Evolutionary conservation across 37 sponge, comb jelly and placozoan species (phyloP), one percentile per base, ranked within the genome.

Genomic region (Diacarnus erythraeanus): DNA sequence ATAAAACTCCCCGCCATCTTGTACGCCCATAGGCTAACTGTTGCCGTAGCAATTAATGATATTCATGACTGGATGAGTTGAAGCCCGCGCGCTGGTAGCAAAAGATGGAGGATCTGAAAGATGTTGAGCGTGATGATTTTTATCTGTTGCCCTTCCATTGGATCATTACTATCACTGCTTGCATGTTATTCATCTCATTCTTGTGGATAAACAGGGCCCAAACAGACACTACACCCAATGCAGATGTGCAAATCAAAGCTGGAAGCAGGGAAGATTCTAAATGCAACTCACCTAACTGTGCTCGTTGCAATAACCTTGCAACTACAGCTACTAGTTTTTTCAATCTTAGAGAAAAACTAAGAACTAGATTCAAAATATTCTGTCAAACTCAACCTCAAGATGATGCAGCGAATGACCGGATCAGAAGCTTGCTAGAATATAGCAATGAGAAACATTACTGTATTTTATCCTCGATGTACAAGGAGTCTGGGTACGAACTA

Each of bases 401-500:
- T 63, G 64, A 15, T 6, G 31, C 8, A 23, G 25, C 42, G 6
- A 20, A 41, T n/a, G 31, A 74, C 9, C 64, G 76, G 44, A 25
- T 83, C 17, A 17, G 64, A 37, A 41, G 25, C n/a, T 26, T 40
- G n/a, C 56, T 83, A 9, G 22, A 66, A 1, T 76, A 69, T 43
- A n/a, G 41, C 6, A 56, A 37, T n/a, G 18, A 36, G 23, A 83
- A 67, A 36, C 2, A n/a, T 10, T 40, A 75, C n/a, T n/a, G n/a
- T 3, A 54, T 83, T 35, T 40, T 69, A 10, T 22, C 29, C 34
- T 23, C 27, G n/a, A 36, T 75, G 21, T 83, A 75, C 58, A 38
- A 37, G 23, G 76, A 69, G n/a, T 83, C 84, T 22, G 84, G 84
- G 15, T 64, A 83, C 34, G 21, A 64, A 30, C 25, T 64, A 18